Conservation (phyloP, 2,113 vertebrate genomes). For the Brachionichthys hirsutus region DNA sequence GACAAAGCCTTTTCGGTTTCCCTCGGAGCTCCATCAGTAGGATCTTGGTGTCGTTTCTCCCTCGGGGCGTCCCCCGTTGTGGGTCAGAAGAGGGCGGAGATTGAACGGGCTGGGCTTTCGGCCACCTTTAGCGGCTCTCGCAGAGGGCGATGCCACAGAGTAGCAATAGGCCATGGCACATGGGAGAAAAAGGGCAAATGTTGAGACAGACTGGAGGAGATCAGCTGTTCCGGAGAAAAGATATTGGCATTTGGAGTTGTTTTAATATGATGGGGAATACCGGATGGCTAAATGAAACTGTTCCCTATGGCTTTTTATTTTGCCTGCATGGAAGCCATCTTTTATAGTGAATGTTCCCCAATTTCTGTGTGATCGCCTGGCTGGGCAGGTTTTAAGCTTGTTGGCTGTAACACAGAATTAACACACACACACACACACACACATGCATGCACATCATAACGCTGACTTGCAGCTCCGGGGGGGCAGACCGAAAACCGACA, state of each 20-base stretch:
- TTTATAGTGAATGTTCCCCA: too few species aligned
- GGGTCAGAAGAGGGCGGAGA: constrained; percentile 31
- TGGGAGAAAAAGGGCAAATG: constrained; percentile 13
- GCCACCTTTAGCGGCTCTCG: constrained; percentile 46
- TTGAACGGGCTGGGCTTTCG: constrained; percentile 24
- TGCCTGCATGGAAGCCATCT: too few species aligned
- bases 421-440: too few species aligned
- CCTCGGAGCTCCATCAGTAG: constrained; percentile 32
- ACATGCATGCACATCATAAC: too few species aligned
- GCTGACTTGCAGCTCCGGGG: too few species aligned
- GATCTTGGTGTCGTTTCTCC: constrained; percentile 43
- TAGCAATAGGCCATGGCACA: constrained; percentile 14
- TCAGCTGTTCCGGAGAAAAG: not conserved
- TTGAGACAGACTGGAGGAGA: constrained; percentile 12
- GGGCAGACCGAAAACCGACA: too few species aligned
- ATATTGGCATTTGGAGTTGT: not conserved
- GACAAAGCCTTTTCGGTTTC: constrained; percentile 32
- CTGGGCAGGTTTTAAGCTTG: too few species aligned
- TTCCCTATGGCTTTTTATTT: not conserved
- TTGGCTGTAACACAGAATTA: too few species aligned
- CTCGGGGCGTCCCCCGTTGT: constrained; percentile 26
- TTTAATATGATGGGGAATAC: too few species aligned
- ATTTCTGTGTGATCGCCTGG: too few species aligned
- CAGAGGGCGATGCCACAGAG: constrained; percentile 25
- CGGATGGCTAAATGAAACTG: not conserved